Evolutionary conservation across 1,140 invertebrate species (phyloP), one percentile per base, ranked within the genome.

Genomic region (Eriosoma lanigerum): DNA sequence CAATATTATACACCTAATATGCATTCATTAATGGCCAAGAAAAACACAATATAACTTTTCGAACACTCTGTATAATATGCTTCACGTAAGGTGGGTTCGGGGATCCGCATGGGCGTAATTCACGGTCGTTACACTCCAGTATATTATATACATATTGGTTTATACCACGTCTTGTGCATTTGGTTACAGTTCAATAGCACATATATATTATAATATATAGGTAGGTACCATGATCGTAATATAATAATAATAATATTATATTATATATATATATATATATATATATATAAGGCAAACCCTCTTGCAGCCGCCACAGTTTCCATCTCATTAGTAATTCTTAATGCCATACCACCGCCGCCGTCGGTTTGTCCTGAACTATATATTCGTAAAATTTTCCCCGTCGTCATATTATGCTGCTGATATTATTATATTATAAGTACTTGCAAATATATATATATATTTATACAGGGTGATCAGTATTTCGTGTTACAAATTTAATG

Each of bases 291-390:
- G 66, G 21, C 66, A 46, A 68, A 48, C 66, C 66, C 66, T 68
- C 38, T 13, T 32, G 29, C 60, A 32, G 60, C 68, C 44, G 52
- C 72, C 52, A 52, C 72, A 52, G 73, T 76, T 76, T 76, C 73
- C 73, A 54, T 76, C 73, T 76, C 73, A 76, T 76, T 76, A 76
- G 73, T 76, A 58, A 76, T 76, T 38, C 73, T 76, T 76, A 76
- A 76, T 76, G 73, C 73, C 46, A 8, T n/a, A n/a, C 32, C 64
- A 2, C 19, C 64, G 32, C 66, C 66, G 38, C 44, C 48, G 24
- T 24, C 68, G 24, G 21, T 75, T 32, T 13, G 72, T 21, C 44
- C 66, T 17, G 44, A 21, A 68, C 66, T 32, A 15, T 10, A 15
- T 62, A 17, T 21, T 17, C 1, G 26, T 75, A 58, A 60, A 3